These are phyloP conservation scores for Scaptomyza tumidula DNA, from an alignment of 2,888 invertebrate genomes.

Conservation along the genomic window DNA sequence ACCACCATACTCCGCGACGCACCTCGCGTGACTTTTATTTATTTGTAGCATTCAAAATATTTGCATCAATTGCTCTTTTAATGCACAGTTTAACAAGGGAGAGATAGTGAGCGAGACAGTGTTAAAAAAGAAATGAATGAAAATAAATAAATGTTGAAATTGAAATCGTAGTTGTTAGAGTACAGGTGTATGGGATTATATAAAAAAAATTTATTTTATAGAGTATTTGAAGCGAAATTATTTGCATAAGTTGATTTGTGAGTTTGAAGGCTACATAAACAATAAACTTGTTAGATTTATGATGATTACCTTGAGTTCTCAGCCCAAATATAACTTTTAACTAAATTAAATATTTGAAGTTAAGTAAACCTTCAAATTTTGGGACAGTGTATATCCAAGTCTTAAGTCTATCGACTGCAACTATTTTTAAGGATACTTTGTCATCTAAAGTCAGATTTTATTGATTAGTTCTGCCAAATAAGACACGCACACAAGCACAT, in stretches of 20 bases:
- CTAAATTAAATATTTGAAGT: no score
- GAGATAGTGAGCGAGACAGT: not conserved
- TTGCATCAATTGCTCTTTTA: constrained; percentile 51
- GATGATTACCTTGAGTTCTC: not conserved
- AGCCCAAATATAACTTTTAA: no score
- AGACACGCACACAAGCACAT: not conserved
- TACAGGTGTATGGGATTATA: no score
- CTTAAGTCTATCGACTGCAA: not conserved
- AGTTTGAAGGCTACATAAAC: not conserved
- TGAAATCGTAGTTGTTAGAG: not conserved
- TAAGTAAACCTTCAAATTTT: no score
- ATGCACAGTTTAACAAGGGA: not conserved
- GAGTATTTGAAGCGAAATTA: no score
- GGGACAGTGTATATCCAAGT: not conserved
- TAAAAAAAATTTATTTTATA: no score
- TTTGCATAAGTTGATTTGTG: not conserved
- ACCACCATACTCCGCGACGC: constrained; percentile 24
- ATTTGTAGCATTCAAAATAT: constrained; percentile 59
- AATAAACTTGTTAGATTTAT: not conserved
- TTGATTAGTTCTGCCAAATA: constrained; percentile 74
- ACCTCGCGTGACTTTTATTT: constrained; percentile 57
- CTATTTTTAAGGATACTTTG: constrained; percentile 45
- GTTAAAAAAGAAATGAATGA: not conserved
- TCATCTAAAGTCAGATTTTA: constrained; percentile 76
- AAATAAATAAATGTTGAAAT: not conserved